Conservation (phyloP, 2,113 vertebrate genomes). For the Cyprinus carpio region DNA sequence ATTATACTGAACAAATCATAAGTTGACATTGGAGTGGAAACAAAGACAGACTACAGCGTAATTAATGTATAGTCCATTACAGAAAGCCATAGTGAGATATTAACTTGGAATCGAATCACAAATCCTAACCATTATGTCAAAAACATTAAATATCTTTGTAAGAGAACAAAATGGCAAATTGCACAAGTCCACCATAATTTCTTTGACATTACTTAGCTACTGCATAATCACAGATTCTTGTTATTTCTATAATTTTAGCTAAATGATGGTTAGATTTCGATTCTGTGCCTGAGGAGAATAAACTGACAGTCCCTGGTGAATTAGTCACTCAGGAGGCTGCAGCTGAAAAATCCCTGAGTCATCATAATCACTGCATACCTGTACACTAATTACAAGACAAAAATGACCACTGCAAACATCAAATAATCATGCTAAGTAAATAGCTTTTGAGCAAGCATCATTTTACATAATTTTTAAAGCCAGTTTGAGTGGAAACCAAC, state of each 20-base stretch:
- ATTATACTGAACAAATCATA: constrained; percentile 4
- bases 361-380: not conserved
- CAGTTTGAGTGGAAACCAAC: not conserved
- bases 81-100: not conserved
- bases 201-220: not conserved
- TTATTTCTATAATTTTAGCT: not conserved
- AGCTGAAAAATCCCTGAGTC: not conserved
- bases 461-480: not conserved
- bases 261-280: not conserved
- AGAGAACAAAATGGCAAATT: not conserved
- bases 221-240: not conserved
- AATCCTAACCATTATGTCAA: not conserved
- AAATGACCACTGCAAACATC: not conserved
- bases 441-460: not conserved
- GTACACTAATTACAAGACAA: not conserved
- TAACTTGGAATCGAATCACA: not conserved
- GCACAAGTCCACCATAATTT: not conserved
- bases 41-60: not conserved
- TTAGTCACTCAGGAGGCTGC: not conserved
- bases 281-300: not conserved
- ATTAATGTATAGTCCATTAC: not conserved
- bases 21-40: not conserved
- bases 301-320: constrained; percentile 1
- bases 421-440: not conserved
- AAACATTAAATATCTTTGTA: not conserved